Evolutionary conservation across 64 coral and sea anemone species (phyloP), one percentile per base, ranked within the genome.

Genomic region (Hydrozoanthus tunicans): DNA sequence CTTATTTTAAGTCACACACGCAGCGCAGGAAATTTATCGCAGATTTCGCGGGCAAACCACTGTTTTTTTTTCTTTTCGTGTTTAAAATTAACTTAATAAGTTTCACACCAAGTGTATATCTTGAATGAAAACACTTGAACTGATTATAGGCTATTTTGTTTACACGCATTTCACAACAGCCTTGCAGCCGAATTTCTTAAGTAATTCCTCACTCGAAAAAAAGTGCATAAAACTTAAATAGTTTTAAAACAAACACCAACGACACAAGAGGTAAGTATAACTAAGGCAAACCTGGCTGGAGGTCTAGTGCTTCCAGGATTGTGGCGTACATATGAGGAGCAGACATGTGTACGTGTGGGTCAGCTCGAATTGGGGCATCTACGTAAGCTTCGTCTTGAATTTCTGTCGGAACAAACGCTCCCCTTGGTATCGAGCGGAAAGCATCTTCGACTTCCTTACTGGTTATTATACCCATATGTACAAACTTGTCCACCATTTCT

Each of bases 271-370:
- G 62, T 15, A 77, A 69, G 58, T 60, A 23, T 24, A 56, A 64
- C 9, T 6, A 9, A 12, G 14, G 53, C 90, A 13, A 79, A 99
- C 97, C 97, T 99, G 94, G 91, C 56, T 92, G 93, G 57, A 99
- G 74, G 56, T 99, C 92, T 7, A 99, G 53, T 4, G 97, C 97
- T 93, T 99, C 97, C 17, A 99, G 60, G 7, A 99, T 94, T 26
- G 94, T 96, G 3, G 97, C 97, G 54, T 99, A 99, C 97, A 99
- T 99, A 75, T 99, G 97, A 17, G 97, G 97, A 5, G 97, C 97
- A 10, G 94, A 96, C 92, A 99, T 93, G 23, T 99, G 97, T 15
- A 99, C 85, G 72, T 99, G 97, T 3, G 90, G 92, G 64, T 99
- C 94, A 4, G 94, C 97, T 24, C 94, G 82, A 7, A 99, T 84